Evolutionary conservation across 2,888 invertebrate genomes (phyloP).

Genomic region (Petrophora chlorosata): DNA sequence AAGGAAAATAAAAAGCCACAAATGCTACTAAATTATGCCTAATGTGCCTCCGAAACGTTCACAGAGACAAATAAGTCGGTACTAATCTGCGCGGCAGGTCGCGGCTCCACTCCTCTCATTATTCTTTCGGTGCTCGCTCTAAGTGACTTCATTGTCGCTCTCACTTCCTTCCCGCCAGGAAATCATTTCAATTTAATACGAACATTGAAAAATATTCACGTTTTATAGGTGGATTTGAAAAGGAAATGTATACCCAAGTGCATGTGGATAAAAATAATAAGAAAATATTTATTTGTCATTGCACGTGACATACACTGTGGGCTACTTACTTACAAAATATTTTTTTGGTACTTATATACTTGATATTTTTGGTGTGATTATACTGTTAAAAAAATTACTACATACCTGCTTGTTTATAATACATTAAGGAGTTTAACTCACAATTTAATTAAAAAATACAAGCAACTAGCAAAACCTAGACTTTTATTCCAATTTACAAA

Average conservation of each 20-base stretch:
- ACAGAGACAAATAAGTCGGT: slow-evolving; percentile 66
- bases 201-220: slow-evolving; percentile 60
- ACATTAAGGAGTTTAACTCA: no score
- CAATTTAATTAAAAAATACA: no score
- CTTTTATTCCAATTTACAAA: no score
- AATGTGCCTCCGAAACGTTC: slow-evolving; percentile 55
- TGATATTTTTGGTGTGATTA: no score
- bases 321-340: no score
- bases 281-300: not conserved
- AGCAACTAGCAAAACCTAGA: no score
- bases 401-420: no score
- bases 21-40: no score
- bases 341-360: no score
- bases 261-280: no score
- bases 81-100: slow-evolving; percentile 57
- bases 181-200: slow-evolving; percentile 68
- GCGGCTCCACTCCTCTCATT: slow-evolving; percentile 58
- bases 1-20: slow-evolving; percentile 44
- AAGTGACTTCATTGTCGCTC: slow-evolving; percentile 72
- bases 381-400: no score
- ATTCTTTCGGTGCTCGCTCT: slow-evolving; percentile 66
- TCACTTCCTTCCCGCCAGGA: slow-evolving; percentile 70
- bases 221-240: slow-evolving; percentile 41
- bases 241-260: slow-evolving; percentile 18
- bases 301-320: not conserved